A percentile compares a stretch with the other conserved stretches of the same genome.
phyloP scores from a whole-genome alignment of 2,888 invertebrate species.

The Drosophila ezoana region DNA sequence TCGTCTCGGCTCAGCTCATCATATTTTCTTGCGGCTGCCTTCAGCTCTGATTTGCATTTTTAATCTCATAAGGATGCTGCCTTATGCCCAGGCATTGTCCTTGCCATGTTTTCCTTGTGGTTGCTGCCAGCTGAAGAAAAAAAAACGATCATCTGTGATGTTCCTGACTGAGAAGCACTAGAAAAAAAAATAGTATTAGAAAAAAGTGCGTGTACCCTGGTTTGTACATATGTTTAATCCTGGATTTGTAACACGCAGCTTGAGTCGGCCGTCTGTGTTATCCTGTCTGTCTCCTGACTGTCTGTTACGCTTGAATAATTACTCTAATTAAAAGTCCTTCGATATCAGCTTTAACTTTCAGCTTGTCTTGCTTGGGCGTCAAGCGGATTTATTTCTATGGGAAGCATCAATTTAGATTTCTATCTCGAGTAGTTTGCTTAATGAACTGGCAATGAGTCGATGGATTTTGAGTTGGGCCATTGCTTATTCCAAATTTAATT shows the following conservation, averaged over 20 bases:
- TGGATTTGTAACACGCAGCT: constrained; percentile 71
- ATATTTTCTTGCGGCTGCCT: constrained; percentile 66
- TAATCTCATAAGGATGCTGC: constrained; percentile 82
- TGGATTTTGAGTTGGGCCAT: constrained; percentile 6
- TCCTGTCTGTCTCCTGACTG: constrained; percentile 32
- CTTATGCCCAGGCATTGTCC: constrained; percentile 67
- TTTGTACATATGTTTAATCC: constrained; percentile 72
- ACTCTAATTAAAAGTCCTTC: constrained; percentile 72
- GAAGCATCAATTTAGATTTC: constrained; percentile 22
- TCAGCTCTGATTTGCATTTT: constrained; percentile 82
- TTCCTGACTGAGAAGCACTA: constrained; percentile 17
- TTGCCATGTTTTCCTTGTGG: constrained; percentile 56
- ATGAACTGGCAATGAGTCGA: constrained; percentile 33
- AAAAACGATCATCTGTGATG: constrained; percentile 15
- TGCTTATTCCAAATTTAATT: constrained; percentile 24
- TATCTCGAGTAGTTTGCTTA: constrained; percentile 23
- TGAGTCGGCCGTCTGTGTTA: constrained; percentile 29
- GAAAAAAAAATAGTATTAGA: constrained; percentile 22
- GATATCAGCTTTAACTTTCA: constrained; percentile 60
- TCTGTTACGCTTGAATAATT: constrained; percentile 73
- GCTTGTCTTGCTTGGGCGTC: constrained; percentile 51
- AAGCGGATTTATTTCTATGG: constrained; percentile 47
- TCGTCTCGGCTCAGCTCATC: constrained; percentile 44
- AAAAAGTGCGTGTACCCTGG: constrained; percentile 35
- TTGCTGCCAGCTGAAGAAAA: constrained; percentile 69